These are phyloP conservation scores for Zaprionus davidi DNA, from an alignment of 1,140 invertebrate genomes.

Conservation along the genomic window DNA sequence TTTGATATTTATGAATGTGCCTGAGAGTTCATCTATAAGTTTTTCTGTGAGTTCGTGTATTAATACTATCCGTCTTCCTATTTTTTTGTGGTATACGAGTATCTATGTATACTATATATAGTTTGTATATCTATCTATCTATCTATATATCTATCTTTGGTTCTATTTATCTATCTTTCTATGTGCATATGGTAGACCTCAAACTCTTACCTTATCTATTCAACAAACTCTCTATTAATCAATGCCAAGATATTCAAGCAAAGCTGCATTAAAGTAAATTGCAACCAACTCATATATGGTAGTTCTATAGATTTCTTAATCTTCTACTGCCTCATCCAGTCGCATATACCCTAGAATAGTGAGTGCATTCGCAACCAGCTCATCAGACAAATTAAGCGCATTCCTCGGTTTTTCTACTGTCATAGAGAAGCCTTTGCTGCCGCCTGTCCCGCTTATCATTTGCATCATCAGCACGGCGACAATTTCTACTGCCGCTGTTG, in stretches of 20 bases:
- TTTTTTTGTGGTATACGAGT: neutral
- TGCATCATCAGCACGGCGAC: slow-evolving; percentile 52
- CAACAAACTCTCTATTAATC: too few relatives aligned
- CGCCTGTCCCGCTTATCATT: slow-evolving; percentile 58
- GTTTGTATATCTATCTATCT: neutral
- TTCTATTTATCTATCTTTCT: neutral
- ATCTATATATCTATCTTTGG: neutral
- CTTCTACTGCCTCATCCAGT: neutral
- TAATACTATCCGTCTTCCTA: neutral
- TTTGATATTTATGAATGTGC: too few relatives aligned
- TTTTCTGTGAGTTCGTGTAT: neutral
- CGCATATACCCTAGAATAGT: neutral
- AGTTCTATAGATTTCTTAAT: too few relatives aligned
- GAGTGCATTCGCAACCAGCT: slow-evolving; percentile 49
- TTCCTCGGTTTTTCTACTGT: slow-evolving; percentile 48
- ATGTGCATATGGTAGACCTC: too few relatives aligned
- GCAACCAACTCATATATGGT: too few relatives aligned
- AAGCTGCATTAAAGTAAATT: neutral
- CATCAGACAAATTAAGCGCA: slow-evolving; percentile 72
- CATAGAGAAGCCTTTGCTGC: neutral
- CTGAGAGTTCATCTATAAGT: neutral
- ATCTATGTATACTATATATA: neutral
- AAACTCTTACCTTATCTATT: too few relatives aligned
- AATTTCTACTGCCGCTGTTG: slow-evolving; percentile 11
- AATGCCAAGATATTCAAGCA: neutral